Conservation (phyloP, 2,888 invertebrate genomes). For the Eristalis intricaria region DNA sequence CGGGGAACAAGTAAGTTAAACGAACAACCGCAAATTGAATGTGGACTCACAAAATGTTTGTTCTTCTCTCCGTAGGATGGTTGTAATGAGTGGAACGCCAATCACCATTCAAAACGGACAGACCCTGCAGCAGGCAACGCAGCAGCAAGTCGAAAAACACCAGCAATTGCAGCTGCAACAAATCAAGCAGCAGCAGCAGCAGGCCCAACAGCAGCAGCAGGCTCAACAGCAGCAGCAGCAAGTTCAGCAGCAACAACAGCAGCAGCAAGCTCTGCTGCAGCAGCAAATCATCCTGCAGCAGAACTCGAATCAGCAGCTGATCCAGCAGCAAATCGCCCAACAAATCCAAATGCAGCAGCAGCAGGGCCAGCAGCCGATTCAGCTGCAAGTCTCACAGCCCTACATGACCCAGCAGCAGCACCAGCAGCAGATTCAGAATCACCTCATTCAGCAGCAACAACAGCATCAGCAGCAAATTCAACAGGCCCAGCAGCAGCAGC, state of each 20-base stretch:
- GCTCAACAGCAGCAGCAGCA: conserved; percentile 76
- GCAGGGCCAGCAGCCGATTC: conserved; percentile 76
- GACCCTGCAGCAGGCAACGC: conserved; percentile 77
- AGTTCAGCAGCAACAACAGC: conserved; percentile 77
- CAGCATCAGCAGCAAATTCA: conserved; percentile 78
- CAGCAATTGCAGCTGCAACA: conserved; percentile 73
- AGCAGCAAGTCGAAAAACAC: conserved; percentile 81
- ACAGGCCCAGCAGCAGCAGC: conserved; percentile 74
- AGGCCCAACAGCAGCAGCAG: conserved; percentile 77
- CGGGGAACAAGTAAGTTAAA: conserved; percentile 82
- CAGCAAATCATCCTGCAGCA: conserved; percentile 78
- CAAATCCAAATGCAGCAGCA: conserved; percentile 77
- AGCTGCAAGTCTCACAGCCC: conserved; percentile 79
- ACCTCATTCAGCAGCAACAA: conserved; percentile 81
- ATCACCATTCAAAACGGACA: conserved; percentile 80
- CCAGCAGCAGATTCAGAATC: conserved; percentile 82
- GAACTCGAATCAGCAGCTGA: conserved; percentile 74
- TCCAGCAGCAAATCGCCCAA: conserved; percentile 78
- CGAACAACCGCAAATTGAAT: not conserved
- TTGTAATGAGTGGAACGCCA: conserved; percentile 81
- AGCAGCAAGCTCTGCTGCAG: conserved; percentile 78
- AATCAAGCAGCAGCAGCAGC: conserved; percentile 67
- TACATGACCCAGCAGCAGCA: conserved; percentile 82
- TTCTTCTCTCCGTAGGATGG: conserved; percentile 77
- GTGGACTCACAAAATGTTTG: not conserved